phyloP scores from a whole-genome alignment of 2,113 vertebrate genomes.

The Siniperca chuatsi region DNA sequence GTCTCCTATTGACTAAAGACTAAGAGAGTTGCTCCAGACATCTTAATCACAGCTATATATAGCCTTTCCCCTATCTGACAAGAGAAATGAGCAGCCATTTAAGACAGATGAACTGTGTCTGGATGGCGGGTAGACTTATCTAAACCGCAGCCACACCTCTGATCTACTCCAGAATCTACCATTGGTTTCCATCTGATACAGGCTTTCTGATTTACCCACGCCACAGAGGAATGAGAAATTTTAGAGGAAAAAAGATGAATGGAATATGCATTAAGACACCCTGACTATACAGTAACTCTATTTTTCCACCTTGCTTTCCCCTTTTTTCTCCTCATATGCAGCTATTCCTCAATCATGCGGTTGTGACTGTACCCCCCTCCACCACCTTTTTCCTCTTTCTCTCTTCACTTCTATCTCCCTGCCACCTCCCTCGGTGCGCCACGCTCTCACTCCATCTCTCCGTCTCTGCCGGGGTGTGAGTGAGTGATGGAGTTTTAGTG shows the following conservation, averaged over 20 bases:
- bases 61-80: constrained; percentile 75
- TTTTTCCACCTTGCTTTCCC: constrained; percentile 58
- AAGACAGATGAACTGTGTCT: constrained; percentile 83
- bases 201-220: constrained; percentile 75
- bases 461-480: constrained; percentile 73
- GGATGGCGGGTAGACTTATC: constrained; percentile 78
- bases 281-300: constrained; percentile 64
- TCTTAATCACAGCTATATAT: constrained; percentile 80
- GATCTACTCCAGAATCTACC: constrained; percentile 78
- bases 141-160: constrained; percentile 80
- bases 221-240: constrained; percentile 71
- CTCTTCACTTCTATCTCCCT: constrained; percentile 44
- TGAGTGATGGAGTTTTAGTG: constrained; percentile 86
- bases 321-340: constrained; percentile 37
- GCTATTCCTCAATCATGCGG: constrained; percentile 75
- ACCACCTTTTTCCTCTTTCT: constrained; percentile 25
- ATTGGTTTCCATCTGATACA: constrained; percentile 77
- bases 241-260: constrained; percentile 74
- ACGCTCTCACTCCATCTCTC: constrained; percentile 48
- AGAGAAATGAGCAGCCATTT: constrained; percentile 83
- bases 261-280: constrained; percentile 81
- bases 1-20: constrained; percentile 65
- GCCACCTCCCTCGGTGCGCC: constrained; percentile 30
- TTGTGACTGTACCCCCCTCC: constrained; percentile 45
- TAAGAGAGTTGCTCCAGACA: constrained; percentile 61